Base-by-base conservation (phyloP, 37 sponge, comb jelly and placozoan genomes). In the Spongilla lacustris region DNA sequence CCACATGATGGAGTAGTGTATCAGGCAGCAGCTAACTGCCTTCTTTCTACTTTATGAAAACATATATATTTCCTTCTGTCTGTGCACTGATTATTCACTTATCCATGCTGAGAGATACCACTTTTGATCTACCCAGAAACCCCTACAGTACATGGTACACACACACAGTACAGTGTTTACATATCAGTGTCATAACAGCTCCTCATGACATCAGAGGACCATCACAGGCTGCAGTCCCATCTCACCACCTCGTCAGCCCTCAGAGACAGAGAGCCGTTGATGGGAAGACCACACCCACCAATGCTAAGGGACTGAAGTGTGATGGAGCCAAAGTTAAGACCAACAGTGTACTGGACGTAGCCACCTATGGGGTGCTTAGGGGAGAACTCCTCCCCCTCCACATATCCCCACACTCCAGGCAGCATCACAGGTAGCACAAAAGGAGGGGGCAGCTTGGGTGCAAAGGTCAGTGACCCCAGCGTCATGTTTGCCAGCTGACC, bases 401-500 rank as follows among this genome's bases (percentile, higher is more conserved):
- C 58, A 11, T 30, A 30, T 17, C 80, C 80, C 80, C 80, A 80
- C n/a, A 80, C 80, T 2, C 67, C 35, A 6, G 80, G 80, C 24
- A 80, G 68, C 34, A 66, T 66, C 19, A 80, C 67, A 33, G 80
- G 80, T 2, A 80, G 69, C 27, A 21, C 29, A n/a, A 35, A 80
- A 26, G 73, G 73, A 32, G 72, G 37, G 41, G 19, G 3, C 49
- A 41, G 5, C 27, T 36, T 82, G 19, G 73, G 72, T 21, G 13
- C 37, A 31, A 71, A 82, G 28, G 41, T 71, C 24, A 72, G 83
- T 2, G 73, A 36, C 73, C 33, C 72, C 17, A 36, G 13, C 24
- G 68, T 69, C 68, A 81, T 32, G 37, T 81, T 68, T 67, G 69
- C 81, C 0, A 22, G 0, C 32, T 81, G 81, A n/a, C 81, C 81